Conservation (phyloP, 2,797 vertebrate species). For the Mormyrops boulengeri region DNA sequence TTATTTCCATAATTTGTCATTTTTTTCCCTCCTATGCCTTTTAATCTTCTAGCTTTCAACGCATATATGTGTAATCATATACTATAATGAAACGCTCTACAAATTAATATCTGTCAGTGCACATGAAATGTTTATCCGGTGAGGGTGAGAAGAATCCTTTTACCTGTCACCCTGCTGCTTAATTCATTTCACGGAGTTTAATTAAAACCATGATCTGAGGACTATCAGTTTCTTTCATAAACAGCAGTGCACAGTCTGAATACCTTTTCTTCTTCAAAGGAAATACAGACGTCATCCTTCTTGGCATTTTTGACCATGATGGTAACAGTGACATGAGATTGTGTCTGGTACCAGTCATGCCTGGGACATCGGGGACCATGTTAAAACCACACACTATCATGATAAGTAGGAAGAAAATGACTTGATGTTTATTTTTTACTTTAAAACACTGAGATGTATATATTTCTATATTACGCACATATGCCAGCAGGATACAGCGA, state of each 20-base stretch:
- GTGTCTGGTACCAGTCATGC: constrained; percentile 75
- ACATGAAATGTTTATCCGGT: constrained; percentile 55
- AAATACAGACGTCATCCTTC: constrained; percentile 68
- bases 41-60: constrained; percentile 44
- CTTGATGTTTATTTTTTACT: background rate
- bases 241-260: constrained; percentile 46
- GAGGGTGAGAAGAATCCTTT: constrained; percentile 52
- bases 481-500: background rate
- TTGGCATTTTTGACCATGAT: constrained; percentile 67
- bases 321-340: constrained; percentile 72
- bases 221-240: constrained; percentile 48
- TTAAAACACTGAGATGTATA: background rate
- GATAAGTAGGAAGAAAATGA: background rate
- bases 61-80: constrained; percentile 45
- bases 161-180: constrained; percentile 62
- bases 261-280: constrained; percentile 67
- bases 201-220: constrained; percentile 67
- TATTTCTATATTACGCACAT: background rate
- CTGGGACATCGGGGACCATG: constrained; percentile 28
- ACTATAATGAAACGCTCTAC: constrained; percentile 49
- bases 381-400: background rate
- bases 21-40: constrained; percentile 44
- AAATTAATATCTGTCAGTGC: constrained; percentile 59
- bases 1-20: constrained; percentile 60
- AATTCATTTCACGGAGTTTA: constrained; percentile 71